Conservation (phyloP, 2,797 vertebrate genomes). For the Macroramphosus scolopax region DNA sequence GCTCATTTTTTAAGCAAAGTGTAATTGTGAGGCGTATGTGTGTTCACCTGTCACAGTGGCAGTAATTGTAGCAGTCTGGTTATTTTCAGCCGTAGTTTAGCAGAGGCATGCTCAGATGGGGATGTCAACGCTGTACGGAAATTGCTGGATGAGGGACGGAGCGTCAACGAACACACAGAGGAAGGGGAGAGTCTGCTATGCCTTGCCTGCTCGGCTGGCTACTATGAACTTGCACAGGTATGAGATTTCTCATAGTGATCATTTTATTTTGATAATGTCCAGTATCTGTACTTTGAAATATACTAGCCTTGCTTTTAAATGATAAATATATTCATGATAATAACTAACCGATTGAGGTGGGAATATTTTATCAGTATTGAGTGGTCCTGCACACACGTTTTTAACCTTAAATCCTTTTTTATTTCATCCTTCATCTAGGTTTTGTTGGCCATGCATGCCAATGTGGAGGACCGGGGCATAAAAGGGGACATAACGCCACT, state of each 20-base stretch:
- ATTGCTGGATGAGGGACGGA: conserved; percentile 96
- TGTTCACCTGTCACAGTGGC: conserved; percentile 79
- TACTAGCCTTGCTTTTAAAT: background rate
- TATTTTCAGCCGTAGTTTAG: conserved; percentile 98
- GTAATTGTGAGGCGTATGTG: conserved; percentile 55
- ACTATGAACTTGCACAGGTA: conserved; percentile 99
- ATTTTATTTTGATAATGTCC: too few relatives aligned
- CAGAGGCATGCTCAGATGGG: conserved; percentile 98
- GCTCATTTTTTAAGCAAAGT: background rate
- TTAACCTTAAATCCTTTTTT: background rate
- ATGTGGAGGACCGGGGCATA: conserved; percentile 97
- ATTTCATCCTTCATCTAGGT: conserved; percentile 74
- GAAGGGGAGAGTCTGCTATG: conserved; percentile 98
- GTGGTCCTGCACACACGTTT: background rate
- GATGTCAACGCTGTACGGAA: conserved; percentile 98
- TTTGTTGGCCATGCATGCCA: conserved; percentile 96
- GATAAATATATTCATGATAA: background rate
- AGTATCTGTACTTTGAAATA: too few relatives aligned
- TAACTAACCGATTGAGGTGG: background rate
- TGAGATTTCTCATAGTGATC: conserved; percentile 32
- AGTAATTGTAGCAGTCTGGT: conserved; percentile 88
- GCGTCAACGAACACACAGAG: conserved; percentile 97
- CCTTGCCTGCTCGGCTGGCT: conserved; percentile 96
- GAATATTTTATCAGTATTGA: background rate
- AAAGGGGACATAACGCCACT: conserved; percentile 98